Evolutionary conservation across 1,140 invertebrate genomes (phyloP).

Genomic region (Ips typographus): DNA sequence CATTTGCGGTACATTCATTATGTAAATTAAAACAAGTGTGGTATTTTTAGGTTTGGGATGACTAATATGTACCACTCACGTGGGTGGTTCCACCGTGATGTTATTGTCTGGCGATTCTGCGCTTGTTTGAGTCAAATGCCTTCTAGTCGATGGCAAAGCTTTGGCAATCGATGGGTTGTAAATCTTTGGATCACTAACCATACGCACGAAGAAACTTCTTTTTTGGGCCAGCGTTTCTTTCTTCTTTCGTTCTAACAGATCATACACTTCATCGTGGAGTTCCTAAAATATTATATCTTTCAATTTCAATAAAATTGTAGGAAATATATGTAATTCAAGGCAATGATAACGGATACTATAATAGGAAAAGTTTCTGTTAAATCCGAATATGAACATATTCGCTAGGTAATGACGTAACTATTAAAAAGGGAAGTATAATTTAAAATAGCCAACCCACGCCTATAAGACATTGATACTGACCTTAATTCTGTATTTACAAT

Average conservation of each 20-base stretch:
- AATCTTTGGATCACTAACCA: conserved; percentile 96
- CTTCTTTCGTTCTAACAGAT: conserved; percentile 67
- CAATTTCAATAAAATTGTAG: too few species aligned
- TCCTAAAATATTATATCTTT: conserved; percentile 54
- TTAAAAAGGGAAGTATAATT: too few species aligned
- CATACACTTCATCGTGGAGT: conserved; percentile 66
- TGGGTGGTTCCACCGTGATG: conserved; percentile 53
- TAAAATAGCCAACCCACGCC: too few species aligned
- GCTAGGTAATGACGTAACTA: not conserved
- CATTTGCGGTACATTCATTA: too few species aligned
- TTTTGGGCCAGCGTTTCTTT: conserved; percentile 82
- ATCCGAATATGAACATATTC: not conserved
- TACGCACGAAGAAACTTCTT: conserved; percentile 92
- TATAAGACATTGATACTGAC: too few species aligned
- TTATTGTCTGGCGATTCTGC: conserved; percentile 50
- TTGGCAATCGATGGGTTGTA: conserved; percentile 87
- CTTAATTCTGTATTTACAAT: too few species aligned
- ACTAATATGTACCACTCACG: conserved; percentile 41
- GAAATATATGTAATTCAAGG: too few species aligned
- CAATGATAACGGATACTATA: too few species aligned
- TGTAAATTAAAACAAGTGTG: not conserved
- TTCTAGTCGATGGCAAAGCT: conserved; percentile 60
- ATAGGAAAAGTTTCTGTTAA: too few species aligned
- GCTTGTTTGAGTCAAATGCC: conserved; percentile 54
- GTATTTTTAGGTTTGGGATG: not conserved